Base-by-base conservation (phyloP, 1,140 invertebrate genomes). In the Heliconius hewitsoni region DNA sequence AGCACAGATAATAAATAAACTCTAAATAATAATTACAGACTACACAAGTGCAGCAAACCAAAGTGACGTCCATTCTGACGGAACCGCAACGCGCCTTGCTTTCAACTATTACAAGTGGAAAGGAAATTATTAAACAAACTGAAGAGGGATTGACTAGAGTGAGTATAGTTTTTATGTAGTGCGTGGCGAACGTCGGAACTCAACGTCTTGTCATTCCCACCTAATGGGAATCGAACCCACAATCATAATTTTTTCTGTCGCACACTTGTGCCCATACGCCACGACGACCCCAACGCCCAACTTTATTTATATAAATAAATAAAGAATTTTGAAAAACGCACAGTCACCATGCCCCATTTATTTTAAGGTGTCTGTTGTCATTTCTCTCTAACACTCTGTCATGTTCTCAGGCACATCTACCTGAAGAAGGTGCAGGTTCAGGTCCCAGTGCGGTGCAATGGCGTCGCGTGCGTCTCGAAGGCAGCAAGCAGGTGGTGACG, bases 401-500 rank as follows among this genome's bases (percentile, higher is more conserved):
- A 18, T 19, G 50, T 19, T 8, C 19, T 3, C 8, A 57, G 55
- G 55, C 55, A 23, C 55, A 57, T n/a, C 55, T 57, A n/a, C 55
- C 55, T 3, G 55, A 57, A 8, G 55, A 57, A 19, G 55, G 55
- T 23, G 55, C 19, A 23, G 55, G 55, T 23, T 23, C 55, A 23
- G 55, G 55, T 23, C 19, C 97, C 71, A 97, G 97, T 2, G 98
- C 98, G 1, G 95, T 98, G 82, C 97, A 98, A 95, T 99, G 98
- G 98, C 98, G 98, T 91, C 98, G 99, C 88, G 97, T 97, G 73
- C 98, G 97, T 5, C 95, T 99, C 89, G 99, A 99, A 92, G 98
- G 98, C 18, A 98, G 98, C 89, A 98, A 99, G 89, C 98, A 99
- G 94, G 98, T 98, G 86, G 98, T 99, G 27, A 98, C 98, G 52